These are phyloP conservation scores for Eupithecia insigniata DNA, from an alignment of 2,888 invertebrate species.

Conservation along the genomic window DNA sequence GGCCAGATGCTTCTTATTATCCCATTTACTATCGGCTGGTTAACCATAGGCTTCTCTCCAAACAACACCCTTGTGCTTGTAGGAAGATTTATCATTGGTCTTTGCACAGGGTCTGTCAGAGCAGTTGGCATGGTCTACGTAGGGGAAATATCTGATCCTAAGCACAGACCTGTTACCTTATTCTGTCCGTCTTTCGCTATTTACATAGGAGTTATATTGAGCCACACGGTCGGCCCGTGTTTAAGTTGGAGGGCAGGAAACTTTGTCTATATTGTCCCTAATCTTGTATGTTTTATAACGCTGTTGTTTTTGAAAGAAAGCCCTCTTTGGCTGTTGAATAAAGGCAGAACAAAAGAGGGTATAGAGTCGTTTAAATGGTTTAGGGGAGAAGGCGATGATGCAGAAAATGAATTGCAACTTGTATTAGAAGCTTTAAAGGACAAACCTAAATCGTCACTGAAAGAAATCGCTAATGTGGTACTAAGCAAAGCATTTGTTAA, in stretches of 20 bases:
- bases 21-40: constrained; percentile 59
- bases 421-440: constrained; percentile 51
- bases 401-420: constrained; percentile 55
- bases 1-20: constrained; percentile 54
- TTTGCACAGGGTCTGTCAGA: constrained; percentile 56
- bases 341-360: constrained; percentile 57
- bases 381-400: constrained; percentile 53
- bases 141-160: constrained; percentile 62
- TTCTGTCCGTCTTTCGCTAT: constrained; percentile 52
- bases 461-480: constrained; percentile 46
- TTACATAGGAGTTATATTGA: constrained; percentile 53
- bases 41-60: constrained; percentile 51
- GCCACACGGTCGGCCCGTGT: constrained; percentile 55
- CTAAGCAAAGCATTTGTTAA: constrained; percentile 56
- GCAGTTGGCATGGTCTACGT: constrained; percentile 58
- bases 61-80: constrained; percentile 52
- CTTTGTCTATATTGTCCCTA: constrained; percentile 53
- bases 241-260: constrained; percentile 56
- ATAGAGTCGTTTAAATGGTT: constrained; percentile 54
- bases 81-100: constrained; percentile 59
- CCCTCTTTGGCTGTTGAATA: constrained; percentile 63
- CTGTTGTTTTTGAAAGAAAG: constrained; percentile 60
- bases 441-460: constrained; percentile 41
- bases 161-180: constrained; percentile 55
- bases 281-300: constrained; percentile 48